Evolutionary conservation across 35 echinoderm and acorn worm genomes (phyloP), one percentile per base, ranked within the genome.

Genomic region (Heliocidaris erythrogramma): DNA sequence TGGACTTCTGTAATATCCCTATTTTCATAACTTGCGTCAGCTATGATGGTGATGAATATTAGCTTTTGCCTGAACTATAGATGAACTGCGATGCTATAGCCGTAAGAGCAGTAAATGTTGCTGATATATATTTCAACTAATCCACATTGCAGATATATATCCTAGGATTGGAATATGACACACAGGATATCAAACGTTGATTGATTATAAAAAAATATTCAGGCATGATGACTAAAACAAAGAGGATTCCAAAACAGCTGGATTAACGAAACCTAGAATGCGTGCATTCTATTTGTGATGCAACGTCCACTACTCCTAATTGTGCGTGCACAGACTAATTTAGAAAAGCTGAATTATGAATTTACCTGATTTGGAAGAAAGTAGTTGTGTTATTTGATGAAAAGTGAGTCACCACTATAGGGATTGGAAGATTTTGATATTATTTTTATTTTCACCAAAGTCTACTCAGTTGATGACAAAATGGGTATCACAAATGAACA

Each of bases 321-420:
- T 78, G 18, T 78, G n/a, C 65, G 27, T 27, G 65, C 65, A 78
- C 65, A 27, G 65, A n/a, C 21, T 78, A 78, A 78, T 78, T 78
- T 29, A 78, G 65, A 78, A 78, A 78, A 78, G 65, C 65, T 78
- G 65, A 17, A n/a, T 78, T 78, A 78, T 78, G 65, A 78, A 78
- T 78, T 78, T 78, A 78, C 27, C 65, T 78, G 65, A 78, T 78
- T n/a, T 78, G 65, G 27, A n/a, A 78, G 65, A 21, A n/a, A 78
- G 21, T 4, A 78, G 21, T 78, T 78, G 65, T 78, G 65, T 4
- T 42, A 27, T 18, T 78, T 21, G 65, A 78, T 21, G 65, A 78
- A 78, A 78, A n/a, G 7, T 78, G 65, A 78, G 65, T 78, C 65
- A 78, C 17, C 65, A 78, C 21, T 78, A n/a, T 27, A 27, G 21